Conservation (phyloP, 2,888 invertebrate genomes). For the Rhagonycha lutea region DNA sequence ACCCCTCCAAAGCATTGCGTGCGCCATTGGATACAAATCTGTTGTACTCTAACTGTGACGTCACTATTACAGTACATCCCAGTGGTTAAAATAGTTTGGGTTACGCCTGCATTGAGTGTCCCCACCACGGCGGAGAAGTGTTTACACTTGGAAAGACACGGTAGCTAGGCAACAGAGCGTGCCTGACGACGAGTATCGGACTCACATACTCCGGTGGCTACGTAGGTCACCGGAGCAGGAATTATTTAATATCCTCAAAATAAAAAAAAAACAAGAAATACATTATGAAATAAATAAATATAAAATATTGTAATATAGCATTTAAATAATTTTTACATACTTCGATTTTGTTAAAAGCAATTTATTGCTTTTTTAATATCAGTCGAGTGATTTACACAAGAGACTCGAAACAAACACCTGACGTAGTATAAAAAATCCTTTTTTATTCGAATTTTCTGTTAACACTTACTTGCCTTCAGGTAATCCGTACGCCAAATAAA, state of each 20-base stretch:
- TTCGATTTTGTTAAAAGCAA: neutral
- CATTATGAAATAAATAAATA: neutral
- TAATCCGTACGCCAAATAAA: neutral
- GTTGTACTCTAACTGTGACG: constrained; percentile 48
- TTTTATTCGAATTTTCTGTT: neutral
- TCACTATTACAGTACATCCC: constrained; percentile 42
- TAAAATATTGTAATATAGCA: neutral
- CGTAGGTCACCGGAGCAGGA: constrained; percentile 30
- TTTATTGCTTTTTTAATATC: neutral
- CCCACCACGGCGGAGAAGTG: constrained; percentile 54
- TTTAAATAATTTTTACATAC: neutral
- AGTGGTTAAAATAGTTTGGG: constrained; percentile 44
- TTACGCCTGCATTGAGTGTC: constrained; percentile 43
- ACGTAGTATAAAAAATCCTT: neutral
- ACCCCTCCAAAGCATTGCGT: constrained; percentile 49
- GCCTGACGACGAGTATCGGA: constrained; percentile 37
- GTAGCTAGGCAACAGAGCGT: constrained; percentile 57
- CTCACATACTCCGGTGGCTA: constrained; percentile 33
- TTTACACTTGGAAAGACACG: constrained; percentile 55
- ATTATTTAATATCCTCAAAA: constrained; percentile 7
- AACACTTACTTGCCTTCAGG: neutral
- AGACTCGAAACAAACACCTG: neutral
- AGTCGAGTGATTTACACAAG: neutral
- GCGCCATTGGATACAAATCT: constrained; percentile 54
- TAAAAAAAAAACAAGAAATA: constrained; percentile 2